A percentile compares a stretch with the other conserved stretches of the same genome.
These are phyloP conservation scores for Tachina lurida DNA, from an alignment of 2,888 invertebrate species.

Conservation along the genomic window DNA sequence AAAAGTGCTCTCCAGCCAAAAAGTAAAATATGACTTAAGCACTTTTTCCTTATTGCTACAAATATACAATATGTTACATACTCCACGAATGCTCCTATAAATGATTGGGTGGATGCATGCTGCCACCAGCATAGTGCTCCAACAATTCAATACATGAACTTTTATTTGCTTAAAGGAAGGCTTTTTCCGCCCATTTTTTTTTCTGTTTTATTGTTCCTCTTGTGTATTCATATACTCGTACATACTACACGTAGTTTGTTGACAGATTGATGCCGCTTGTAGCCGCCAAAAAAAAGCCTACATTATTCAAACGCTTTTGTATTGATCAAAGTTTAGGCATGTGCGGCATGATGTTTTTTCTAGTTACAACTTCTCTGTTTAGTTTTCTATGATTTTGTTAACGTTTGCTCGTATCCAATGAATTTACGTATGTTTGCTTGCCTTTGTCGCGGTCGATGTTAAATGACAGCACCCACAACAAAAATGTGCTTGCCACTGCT, in stretches of 20 bases:
- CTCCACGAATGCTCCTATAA: constrained; percentile 9
- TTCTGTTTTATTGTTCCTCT: constrained; percentile 23
- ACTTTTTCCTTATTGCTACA: no score
- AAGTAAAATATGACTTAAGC: no score
- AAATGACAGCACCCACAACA: constrained; percentile 68
- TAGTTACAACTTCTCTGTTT: constrained; percentile 16
- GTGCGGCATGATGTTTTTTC: constrained; percentile 54
- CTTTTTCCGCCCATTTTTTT: constrained; percentile 32
- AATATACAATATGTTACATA: not conserved
- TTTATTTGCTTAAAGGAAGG: constrained; percentile 66
- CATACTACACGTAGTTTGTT: constrained; percentile 75
- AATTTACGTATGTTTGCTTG: constrained; percentile 42
- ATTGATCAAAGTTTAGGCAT: constrained; percentile 70
- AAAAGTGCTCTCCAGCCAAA: no score
- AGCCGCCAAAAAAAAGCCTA: constrained; percentile 76
- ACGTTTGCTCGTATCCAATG: not conserved
- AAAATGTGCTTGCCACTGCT: constrained; percentile 60
- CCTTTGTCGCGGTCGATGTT: constrained; percentile 40
- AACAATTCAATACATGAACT: constrained; percentile 40
- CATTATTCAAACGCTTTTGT: constrained; percentile 77
- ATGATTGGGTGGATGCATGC: constrained; percentile 48
- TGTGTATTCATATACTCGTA: constrained; percentile 64
- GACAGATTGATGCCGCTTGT: constrained; percentile 73
- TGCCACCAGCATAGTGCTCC: constrained; percentile 40
- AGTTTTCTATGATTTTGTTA: constrained; percentile 8